Percentiles rank a stretch among this genome's conserved stretches.
These are phyloP conservation scores for Eulemur mongoz DNA, from an alignment of 2,797 vertebrate species.

Conservation along the genomic window DNA sequence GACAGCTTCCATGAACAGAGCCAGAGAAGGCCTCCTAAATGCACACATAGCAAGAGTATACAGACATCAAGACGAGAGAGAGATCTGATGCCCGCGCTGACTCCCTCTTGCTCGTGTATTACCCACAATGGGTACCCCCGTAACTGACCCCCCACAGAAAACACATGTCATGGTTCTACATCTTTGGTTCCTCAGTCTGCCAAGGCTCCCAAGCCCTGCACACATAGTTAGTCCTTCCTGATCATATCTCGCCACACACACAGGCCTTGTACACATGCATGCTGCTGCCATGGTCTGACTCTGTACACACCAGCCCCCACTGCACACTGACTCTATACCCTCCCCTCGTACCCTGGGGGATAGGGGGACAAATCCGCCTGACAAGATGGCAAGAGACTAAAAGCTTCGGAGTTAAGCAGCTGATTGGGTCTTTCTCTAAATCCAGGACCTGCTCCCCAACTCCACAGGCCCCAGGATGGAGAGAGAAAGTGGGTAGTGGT, in stretches of 20 bases:
- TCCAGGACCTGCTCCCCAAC: conserved; percentile 13
- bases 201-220: neutral
- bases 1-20: neutral
- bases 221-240: neutral
- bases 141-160: neutral
- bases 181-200: neutral
- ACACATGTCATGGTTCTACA: neutral
- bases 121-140: neutral
- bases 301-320: neutral
- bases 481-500: conserved; percentile 59
- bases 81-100: neutral
- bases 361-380: neutral
- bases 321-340: neutral
- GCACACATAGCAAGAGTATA: neutral
- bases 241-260: neutral
- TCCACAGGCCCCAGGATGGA: neutral
- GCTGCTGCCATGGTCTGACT: conserved; percentile 19
- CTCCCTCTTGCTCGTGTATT: neutral
- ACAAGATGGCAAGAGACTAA: neutral
- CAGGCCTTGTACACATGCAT: neutral
- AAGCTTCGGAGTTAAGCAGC: neutral
- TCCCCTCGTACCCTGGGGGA: neutral
- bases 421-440: conserved; percentile 33
- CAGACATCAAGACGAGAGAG: neutral
- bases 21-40: neutral